Evolutionary conservation across 2,888 invertebrate genomes (phyloP).

Genomic region (Antitype chi): DNA sequence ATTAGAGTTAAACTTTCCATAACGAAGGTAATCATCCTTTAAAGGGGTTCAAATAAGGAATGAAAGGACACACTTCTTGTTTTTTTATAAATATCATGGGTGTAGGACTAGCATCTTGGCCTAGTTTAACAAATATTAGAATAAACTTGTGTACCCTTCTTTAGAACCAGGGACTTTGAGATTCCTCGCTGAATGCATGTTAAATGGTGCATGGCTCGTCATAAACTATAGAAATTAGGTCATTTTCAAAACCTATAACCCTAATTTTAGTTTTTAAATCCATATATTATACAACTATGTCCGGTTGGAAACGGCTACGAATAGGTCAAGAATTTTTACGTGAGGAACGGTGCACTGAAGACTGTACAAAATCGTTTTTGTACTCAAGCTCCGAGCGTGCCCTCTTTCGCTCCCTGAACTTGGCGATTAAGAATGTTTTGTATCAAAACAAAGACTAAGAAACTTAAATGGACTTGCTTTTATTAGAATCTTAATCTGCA

Average conservation of each 20-base stretch:
- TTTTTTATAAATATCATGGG: no score
- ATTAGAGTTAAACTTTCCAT: no score
- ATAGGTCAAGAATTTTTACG: neutral
- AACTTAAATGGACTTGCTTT: conserved; percentile 9
- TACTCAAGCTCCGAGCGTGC: neutral
- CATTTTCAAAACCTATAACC: neutral
- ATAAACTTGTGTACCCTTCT: no score
- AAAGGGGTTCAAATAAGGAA: no score
- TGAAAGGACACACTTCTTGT: no score
- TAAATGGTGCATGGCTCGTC: neutral
- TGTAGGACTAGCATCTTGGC: no score
- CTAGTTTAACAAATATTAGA: no score
- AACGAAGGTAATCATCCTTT: no score
- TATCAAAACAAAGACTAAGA: conserved; percentile 23
- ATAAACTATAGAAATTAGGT: neutral
- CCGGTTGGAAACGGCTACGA: no score
- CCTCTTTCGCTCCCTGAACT: conserved; percentile 41
- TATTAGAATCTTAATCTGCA: conserved; percentile 28
- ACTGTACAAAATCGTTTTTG: conserved; percentile 26
- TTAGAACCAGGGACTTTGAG: neutral
- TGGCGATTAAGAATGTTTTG: conserved; percentile 40
- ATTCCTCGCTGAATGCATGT: neutral
- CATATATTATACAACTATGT: neutral
- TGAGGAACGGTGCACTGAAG: neutral
- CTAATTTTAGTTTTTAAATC: neutral